A percentile compares a stretch with the other conserved stretches of the same genome.
Conservation (phyloP, 1,140 invertebrate genomes). For the Gonatopus flavifemur region DNA sequence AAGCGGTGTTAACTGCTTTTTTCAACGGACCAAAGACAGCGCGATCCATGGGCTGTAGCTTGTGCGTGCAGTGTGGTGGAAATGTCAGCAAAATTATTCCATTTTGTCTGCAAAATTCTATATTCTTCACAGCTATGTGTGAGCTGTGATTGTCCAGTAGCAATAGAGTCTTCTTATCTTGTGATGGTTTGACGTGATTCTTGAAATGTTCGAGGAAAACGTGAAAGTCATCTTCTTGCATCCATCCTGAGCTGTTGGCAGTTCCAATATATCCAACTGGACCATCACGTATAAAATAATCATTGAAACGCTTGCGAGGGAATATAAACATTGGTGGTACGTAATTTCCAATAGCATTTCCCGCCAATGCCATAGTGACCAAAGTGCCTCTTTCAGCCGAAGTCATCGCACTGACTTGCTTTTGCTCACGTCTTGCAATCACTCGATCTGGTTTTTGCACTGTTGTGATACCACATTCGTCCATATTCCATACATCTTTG, state of each 20-base stretch:
- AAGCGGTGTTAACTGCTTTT: slow-evolving; percentile 33
- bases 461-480: slow-evolving; percentile 56
- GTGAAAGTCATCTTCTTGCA: no score
- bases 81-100: slow-evolving; percentile 48
- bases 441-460: slow-evolving; percentile 46
- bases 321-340: slow-evolving; percentile 12
- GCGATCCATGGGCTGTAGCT: no score
- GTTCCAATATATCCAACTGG: slow-evolving; percentile 11
- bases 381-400: slow-evolving; percentile 51
- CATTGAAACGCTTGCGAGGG: slow-evolving; percentile 9
- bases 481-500: no score
- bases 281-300: no score
- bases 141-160: no score
- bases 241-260: slow-evolving; percentile 14
- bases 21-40: slow-evolving; percentile 54
- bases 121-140: neutral
- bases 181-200: slow-evolving; percentile 1
- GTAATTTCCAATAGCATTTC: slow-evolving; percentile 45
- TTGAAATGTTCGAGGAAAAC: no score
- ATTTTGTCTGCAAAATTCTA: slow-evolving; percentile 26
- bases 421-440: slow-evolving; percentile 45
- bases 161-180: slow-evolving; percentile 16
- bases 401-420: no score
- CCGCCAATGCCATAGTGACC: slow-evolving; percentile 44
- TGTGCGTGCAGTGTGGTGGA: no score